Evolutionary conservation across 2,888 invertebrate species (phyloP), one percentile per base, ranked within the genome.

Genomic region (Diploptera punctata): DNA sequence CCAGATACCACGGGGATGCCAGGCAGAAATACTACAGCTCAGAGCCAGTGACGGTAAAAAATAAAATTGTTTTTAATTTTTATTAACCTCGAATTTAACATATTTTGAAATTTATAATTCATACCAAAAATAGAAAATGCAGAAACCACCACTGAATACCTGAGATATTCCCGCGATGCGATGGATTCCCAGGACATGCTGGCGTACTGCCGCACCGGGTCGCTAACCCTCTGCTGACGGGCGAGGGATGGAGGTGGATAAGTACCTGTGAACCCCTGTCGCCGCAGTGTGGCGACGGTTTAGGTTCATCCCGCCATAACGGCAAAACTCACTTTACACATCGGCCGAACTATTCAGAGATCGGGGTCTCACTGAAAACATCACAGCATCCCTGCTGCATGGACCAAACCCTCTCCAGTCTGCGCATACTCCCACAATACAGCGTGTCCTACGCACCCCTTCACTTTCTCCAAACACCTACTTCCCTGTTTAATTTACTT

Each of bases 121-220:
- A n/a, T n/a, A n/a, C n/a, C n/a, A n/a, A n/a, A n/a, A n/a, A n/a
- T n/a, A n/a, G n/a, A n/a, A n/a, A n/a, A n/a, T n/a, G n/a, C n/a
- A n/a, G n/a, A n/a, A n/a, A n/a, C n/a, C n/a, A n/a, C n/a, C n/a
- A n/a, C n/a, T n/a, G n/a, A n/a, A 7, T 83, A 91, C 93, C 92
- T 90, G 83, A 92, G 88, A 84, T 91, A 91, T 85, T 93, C 93
- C 83, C 91, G 91, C 78, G 93, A 92, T 83, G 92, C 90, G 80
- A 93, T 87, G 77, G 92, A 92, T 86, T 93, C 92, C 93, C 93
- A 93, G 88, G 93, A 93, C 93, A 93, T 93, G 87, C 85, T 86
- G 79, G 80, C 80, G 80, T 80, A 82, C 81, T 82, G 82, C 81
- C 81, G 82, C 81, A 80, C 81, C 80, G 79, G 79, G 77, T 79